phyloP scores from a whole-genome alignment of 2,888 invertebrate species.

The Drosophila limbata region DNA sequence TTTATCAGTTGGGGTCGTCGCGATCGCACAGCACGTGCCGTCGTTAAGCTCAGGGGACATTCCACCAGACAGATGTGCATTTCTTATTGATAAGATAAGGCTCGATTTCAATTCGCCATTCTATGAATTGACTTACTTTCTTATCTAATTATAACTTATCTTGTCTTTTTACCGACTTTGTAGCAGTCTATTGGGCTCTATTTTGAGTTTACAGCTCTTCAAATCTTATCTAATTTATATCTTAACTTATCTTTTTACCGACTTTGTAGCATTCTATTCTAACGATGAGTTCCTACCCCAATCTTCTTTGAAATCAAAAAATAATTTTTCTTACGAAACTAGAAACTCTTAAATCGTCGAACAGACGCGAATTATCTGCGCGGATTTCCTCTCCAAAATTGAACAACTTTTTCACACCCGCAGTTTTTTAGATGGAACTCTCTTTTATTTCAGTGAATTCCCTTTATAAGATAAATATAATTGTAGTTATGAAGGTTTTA shows the following conservation, averaged over 20 bases:
- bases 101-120: conserved; percentile 10
- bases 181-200: not conserved
- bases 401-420: not conserved
- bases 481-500: not conserved
- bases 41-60: conserved; percentile 20
- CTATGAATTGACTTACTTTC: not conserved
- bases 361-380: too few species aligned
- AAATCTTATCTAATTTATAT: conserved; percentile 20
- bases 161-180: conserved; percentile 24
- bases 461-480: not conserved
- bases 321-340: not conserved
- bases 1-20: conserved; percentile 19
- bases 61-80: conserved; percentile 25
- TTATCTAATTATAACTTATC: conserved; percentile 18
- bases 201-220: not conserved
- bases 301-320: conserved; percentile 3
- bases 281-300: conserved; percentile 32
- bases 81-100: conserved; percentile 31
- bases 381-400: not conserved
- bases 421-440: not conserved
- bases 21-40: conserved; percentile 35
- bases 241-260: conserved; percentile 25
- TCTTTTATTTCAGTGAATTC: not conserved
- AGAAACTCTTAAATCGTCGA: not conserved
- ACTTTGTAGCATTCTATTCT: not conserved